These are phyloP conservation scores for Solea senegalensis DNA, from an alignment of 2,113 vertebrate genomes.

Conservation along the genomic window DNA sequence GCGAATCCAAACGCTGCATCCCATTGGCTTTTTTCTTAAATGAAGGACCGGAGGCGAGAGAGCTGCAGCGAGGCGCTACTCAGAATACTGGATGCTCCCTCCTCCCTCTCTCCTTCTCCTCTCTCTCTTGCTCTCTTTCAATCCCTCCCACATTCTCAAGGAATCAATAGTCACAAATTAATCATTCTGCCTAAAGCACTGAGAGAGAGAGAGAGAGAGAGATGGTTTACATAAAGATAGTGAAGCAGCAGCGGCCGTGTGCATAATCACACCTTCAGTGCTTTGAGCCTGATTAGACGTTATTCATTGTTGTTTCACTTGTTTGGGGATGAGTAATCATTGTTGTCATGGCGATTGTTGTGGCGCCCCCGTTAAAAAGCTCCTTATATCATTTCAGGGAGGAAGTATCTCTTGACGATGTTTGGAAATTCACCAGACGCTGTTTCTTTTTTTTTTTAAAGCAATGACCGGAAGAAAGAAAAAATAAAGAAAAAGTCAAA, in stretches of 20 bases:
- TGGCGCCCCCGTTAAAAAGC: conserved; percentile 51
- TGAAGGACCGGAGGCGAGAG: conserved; percentile 59
- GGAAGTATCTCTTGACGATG: conserved; percentile 21
- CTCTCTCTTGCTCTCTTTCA: conserved; percentile 57
- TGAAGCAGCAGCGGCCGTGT: conserved; percentile 45
- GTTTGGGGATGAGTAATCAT: conserved; percentile 68
- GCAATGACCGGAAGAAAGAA: neutral
- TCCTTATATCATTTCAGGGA: conserved; percentile 52
- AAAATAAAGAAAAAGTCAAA: neutral
- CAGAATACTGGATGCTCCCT: conserved; percentile 77
- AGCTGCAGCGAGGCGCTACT: conserved; percentile 77
- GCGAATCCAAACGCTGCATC: conserved; percentile 67
- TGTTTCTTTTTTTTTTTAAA: conserved; percentile 8
- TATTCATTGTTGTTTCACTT: conserved; percentile 73
- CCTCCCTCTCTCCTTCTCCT: conserved; percentile 37
- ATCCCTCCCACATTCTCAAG: conserved; percentile 70
- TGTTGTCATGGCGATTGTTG: conserved; percentile 70
- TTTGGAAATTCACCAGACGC: conserved; percentile 27
- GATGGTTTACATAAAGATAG: conserved; percentile 58
- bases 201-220: conserved; percentile 24
- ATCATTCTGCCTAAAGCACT: conserved; percentile 71
- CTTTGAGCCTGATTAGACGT: conserved; percentile 60
- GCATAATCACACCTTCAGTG: conserved; percentile 64
- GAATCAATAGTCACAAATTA: conserved; percentile 79
- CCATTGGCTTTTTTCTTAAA: conserved; percentile 66